A percentile compares a stretch with the other conserved stretches of the same genome.
phyloP scores from a whole-genome alignment of 1,140 invertebrate genomes.

The Chrysopa pallens region DNA sequence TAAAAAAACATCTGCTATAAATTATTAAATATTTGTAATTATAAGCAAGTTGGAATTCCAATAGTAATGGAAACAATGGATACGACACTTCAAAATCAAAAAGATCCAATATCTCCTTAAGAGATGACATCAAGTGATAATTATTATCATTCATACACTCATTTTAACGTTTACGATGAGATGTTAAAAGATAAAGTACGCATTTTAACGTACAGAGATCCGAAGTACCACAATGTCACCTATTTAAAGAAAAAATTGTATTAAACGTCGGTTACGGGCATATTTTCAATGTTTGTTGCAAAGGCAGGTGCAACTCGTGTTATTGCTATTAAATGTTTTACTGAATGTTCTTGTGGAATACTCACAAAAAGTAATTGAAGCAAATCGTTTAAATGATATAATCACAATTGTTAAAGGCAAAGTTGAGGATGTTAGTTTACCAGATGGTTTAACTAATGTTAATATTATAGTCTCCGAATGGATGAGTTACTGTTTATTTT shows the following conservation, averaged over 20 bases:
- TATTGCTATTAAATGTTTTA: too few species aligned
- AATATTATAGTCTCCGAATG: slow-evolving; percentile 99
- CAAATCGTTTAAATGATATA: slow-evolving; percentile 62
- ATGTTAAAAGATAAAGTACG: slow-evolving; percentile 99
- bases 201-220: slow-evolving; percentile 93
- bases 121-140: slow-evolving; percentile 90
- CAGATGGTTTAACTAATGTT: slow-evolving; percentile 62
- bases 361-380: slow-evolving; percentile 79
- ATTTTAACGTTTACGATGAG: slow-evolving; percentile 99
- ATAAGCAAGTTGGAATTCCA: neutral
- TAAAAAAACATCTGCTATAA: too few species aligned
- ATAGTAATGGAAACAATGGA: slow-evolving; percentile 14
- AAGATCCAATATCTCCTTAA: slow-evolving; percentile 45
- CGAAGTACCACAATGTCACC: slow-evolving; percentile 98
- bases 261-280: slow-evolving; percentile 98
- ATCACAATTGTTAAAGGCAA: slow-evolving; percentile 93
- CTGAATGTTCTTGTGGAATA: slow-evolving; percentile 90
- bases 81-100: slow-evolving; percentile 6
- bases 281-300: slow-evolving; percentile 99
- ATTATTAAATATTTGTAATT: neutral
- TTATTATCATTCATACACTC: slow-evolving; percentile 98
- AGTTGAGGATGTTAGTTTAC: slow-evolving; percentile 63
- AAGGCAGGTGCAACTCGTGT: slow-evolving; percentile 94
- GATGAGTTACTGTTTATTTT: slow-evolving; percentile 99
- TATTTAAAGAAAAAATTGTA: slow-evolving; percentile 89